A percentile compares a stretch with the other conserved stretches of the same genome.
phyloP scores from a whole-genome alignment of 2,113 vertebrate species.

The Microcebus ravelobensis region DNA sequence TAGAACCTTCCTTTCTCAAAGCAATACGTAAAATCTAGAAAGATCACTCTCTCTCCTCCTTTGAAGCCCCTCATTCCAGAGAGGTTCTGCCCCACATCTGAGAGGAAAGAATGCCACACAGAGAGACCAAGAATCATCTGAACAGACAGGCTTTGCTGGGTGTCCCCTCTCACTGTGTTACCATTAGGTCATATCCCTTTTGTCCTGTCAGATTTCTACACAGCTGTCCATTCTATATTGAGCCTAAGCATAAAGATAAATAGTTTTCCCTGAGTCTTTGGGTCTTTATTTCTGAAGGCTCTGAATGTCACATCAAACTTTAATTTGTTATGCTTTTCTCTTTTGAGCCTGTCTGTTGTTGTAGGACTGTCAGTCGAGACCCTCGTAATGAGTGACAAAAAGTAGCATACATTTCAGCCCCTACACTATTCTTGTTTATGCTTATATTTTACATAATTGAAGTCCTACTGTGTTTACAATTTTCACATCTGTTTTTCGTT shows the following conservation, averaged over 20 bases:
- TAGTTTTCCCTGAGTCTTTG: not conserved
- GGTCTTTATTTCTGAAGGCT: not conserved
- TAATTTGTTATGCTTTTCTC: not conserved
- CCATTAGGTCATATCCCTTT: not conserved
- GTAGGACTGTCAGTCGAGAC: not conserved
- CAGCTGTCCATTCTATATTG: not conserved
- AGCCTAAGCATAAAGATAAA: not conserved
- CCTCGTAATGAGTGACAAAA: not conserved
- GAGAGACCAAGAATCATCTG: not conserved
- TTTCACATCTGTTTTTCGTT: not conserved
- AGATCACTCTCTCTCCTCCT: not conserved
- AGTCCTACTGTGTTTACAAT: constrained; percentile 19
- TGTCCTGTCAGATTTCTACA: not conserved
- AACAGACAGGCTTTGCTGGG: not conserved
- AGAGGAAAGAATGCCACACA: not conserved
- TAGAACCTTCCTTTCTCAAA: not conserved
- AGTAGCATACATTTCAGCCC: not conserved
- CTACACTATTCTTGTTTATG: not conserved
- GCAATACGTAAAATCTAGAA: not conserved
- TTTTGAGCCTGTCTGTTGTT: not conserved
- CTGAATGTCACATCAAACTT: not conserved
- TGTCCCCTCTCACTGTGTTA: not conserved
- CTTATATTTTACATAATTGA: constrained; percentile 47
- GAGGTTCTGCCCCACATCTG: not conserved
- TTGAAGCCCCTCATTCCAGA: not conserved